Conservation (phyloP, 1,140 invertebrate genomes). For the Charaxes varanes region DNA sequence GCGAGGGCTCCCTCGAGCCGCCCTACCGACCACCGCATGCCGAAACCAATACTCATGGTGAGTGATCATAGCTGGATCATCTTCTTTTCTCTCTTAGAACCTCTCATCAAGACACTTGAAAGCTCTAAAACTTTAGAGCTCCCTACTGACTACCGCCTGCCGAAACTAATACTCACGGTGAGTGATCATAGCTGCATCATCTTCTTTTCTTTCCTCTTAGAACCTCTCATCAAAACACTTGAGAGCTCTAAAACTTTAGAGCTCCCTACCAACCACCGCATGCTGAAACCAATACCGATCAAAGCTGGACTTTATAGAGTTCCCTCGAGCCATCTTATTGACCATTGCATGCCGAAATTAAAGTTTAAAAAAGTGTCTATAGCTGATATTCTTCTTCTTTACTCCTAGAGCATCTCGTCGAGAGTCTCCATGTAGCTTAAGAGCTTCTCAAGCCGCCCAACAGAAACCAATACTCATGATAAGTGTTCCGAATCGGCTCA, state of each 20-base stretch:
- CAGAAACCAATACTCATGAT: conserved; percentile 57
- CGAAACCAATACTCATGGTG: conserved; percentile 56
- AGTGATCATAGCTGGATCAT: conserved; percentile 6
- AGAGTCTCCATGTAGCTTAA: no score
- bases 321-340: no score
- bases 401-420: no score
- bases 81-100: neutral
- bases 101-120: no score
- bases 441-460: conserved; percentile 61
- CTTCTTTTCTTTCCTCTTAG: neutral
- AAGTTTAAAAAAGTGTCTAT: no score
- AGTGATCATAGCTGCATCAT: conserved; percentile 6
- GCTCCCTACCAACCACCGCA: conserved; percentile 66
- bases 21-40: conserved; percentile 64
- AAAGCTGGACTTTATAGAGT: neutral
- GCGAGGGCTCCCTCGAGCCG: conserved; percentile 66
- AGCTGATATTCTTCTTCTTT: no score
- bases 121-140: no score
- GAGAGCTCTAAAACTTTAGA: no score
- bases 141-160: conserved; percentile 63
- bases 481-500: conserved; percentile 1
- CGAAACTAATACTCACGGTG: conserved; percentile 55
- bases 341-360: no score
- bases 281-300: conserved; percentile 39
- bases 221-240: no score